Evolutionary conservation across 2,797 vertebrate genomes (phyloP), one percentile per base, ranked within the genome.

Genomic region (Cryptoprocta ferox): DNA sequence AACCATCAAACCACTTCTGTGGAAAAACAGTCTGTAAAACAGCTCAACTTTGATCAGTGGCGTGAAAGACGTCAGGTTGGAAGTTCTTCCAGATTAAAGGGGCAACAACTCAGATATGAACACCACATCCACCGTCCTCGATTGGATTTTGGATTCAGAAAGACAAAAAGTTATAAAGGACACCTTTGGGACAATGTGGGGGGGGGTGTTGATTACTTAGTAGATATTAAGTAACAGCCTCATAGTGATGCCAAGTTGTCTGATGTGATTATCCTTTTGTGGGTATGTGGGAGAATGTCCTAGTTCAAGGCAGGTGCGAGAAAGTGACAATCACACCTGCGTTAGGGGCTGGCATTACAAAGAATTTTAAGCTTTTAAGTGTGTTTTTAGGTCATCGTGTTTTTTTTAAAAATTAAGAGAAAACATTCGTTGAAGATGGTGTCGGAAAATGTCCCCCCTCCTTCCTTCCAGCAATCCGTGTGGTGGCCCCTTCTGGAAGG

Each of bases 61-160:
- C 2, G 16, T 16, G 80, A 50, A 32, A 5, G 59, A 30, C 1
- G 19, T 7, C 0, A 11, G 37, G 26, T 45, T 9, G 32, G 48
- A 9, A 39, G 18, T 0, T 10, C 10, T 18, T 73, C 14, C 5
- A 7, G 53, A 71, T 12, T 15, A 26, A 61, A 61, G 63, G 71
- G 86, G 26, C 11, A 21, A 39, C 2, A 1, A 2, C 14, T 21
- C 3, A 37, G 19, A 6, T 0, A 7, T 0, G 30, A 1, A 32
- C 37, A 0, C 26, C 2, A 0, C 19, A 3, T 0, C 4, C 0
- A 1, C 0, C 32, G 15, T 26, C 59, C 53, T 10, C 13, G 48
- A 24, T 1, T 5, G 83, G 18, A 28, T 15, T 16, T 28, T 21
- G 56, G 68, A 7, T 1, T 2, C 30, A 48, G 79, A 70, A 71